Evolutionary conservation across 1,140 invertebrate species (phyloP).

Genomic region (Neuroterus valhalla): DNA sequence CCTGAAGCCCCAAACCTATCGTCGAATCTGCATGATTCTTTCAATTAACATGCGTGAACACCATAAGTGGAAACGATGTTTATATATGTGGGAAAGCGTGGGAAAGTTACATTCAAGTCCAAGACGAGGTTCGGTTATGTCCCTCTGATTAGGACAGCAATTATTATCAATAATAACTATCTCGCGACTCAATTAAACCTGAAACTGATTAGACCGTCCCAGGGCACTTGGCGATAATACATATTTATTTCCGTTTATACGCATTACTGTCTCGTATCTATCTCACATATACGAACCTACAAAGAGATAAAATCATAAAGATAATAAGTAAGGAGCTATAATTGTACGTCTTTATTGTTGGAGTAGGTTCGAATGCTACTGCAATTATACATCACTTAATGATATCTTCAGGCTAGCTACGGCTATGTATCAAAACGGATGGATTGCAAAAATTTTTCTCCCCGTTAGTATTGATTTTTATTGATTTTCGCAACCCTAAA

Average conservation of each 20-base stretch:
- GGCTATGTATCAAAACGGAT: slow-evolving; percentile 43
- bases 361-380: slow-evolving; percentile 39
- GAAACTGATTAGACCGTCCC: slow-evolving; percentile 41
- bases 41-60: slow-evolving; percentile 26
- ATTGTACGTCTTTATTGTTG: slow-evolving; percentile 57
- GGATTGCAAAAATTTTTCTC: slow-evolving; percentile 53
- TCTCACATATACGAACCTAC: slow-evolving; percentile 19
- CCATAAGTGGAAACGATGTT: slow-evolving; percentile 44
- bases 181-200: slow-evolving; percentile 44
- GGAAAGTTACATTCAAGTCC: slow-evolving; percentile 47
- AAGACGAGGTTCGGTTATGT: slow-evolving; percentile 33
- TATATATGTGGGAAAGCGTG: slow-evolving; percentile 43
- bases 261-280: slow-evolving; percentile 30
- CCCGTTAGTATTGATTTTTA: slow-evolving; percentile 44
- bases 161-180: slow-evolving; percentile 49
- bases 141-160: slow-evolving; percentile 31
- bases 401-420: slow-evolving; percentile 51
- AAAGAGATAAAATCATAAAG: slow-evolving; percentile 47
- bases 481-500: neutral
- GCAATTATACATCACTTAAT: slow-evolving; percentile 54
- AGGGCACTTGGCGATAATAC: slow-evolving; percentile 20
- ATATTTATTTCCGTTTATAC: slow-evolving; percentile 8
- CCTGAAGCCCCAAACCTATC: slow-evolving; percentile 33
- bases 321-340: slow-evolving; percentile 50
- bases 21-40: slow-evolving; percentile 43